Percentiles rank a stretch among this genome's conserved stretches.
These are phyloP conservation scores for Uromys caudimaculatus DNA, from an alignment of 2,797 vertebrate species.

Conservation along the genomic window DNA sequence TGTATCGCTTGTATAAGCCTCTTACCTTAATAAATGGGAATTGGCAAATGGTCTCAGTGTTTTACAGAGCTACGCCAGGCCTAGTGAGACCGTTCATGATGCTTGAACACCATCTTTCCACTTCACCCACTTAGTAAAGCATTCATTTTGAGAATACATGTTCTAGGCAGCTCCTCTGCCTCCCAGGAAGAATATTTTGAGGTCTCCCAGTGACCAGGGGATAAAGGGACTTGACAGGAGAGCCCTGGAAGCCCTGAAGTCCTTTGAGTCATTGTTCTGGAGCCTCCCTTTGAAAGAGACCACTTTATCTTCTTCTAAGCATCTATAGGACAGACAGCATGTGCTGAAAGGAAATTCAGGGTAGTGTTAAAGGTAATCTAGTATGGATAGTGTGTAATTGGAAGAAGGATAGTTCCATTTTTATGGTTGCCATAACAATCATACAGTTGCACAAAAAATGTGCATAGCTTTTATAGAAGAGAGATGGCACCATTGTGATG, in stretches of 20 bases:
- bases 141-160: slow-evolving; percentile 79
- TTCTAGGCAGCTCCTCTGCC: slow-evolving; percentile 77
- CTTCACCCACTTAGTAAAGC: slow-evolving; percentile 60
- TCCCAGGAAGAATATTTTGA: slow-evolving; percentile 79
- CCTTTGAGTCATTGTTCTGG: slow-evolving; percentile 78
- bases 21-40: not conserved
- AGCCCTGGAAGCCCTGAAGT: slow-evolving; percentile 78
- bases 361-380: slow-evolving; percentile 59
- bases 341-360: slow-evolving; percentile 81
- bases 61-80: slow-evolving; percentile 22
- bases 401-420: slow-evolving; percentile 84
- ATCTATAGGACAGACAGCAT: slow-evolving; percentile 74
- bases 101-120: slow-evolving; percentile 54
- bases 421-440: slow-evolving; percentile 87
- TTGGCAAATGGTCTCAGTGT: slow-evolving; percentile 4
- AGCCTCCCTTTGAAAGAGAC: slow-evolving; percentile 76
- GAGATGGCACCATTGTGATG: slow-evolving; percentile 82
- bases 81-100: slow-evolving; percentile 61
- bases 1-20: not conserved
- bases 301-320: slow-evolving; percentile 80
- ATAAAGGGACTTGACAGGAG: slow-evolving; percentile 77
- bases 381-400: slow-evolving; percentile 78
- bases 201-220: slow-evolving; percentile 78
- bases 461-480: slow-evolving; percentile 80
- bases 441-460: slow-evolving; percentile 84